Evolutionary conservation across 1,140 invertebrate genomes (phyloP).

Genomic region (Scaptodrosophila lebanonensis): DNA sequence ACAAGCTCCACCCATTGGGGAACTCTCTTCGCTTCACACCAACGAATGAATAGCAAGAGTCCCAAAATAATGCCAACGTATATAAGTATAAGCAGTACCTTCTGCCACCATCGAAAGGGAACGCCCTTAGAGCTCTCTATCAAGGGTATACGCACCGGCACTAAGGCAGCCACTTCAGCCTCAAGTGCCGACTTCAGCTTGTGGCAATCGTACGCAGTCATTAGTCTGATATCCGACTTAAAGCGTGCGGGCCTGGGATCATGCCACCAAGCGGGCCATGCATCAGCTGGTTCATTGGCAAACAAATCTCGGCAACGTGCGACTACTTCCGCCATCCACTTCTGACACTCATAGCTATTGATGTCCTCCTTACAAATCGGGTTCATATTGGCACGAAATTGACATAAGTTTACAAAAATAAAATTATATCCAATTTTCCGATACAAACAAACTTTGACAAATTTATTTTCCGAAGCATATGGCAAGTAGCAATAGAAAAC

Average conservation of each 20-base stretch:
- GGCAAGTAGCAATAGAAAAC: no score
- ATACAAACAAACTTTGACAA: no score
- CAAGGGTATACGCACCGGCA: conserved; percentile 12
- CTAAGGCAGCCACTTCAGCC: not conserved
- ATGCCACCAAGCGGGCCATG: conserved; percentile 22
- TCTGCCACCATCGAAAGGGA: no score
- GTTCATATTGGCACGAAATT: conserved; percentile 41
- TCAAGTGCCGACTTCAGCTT: conserved; percentile 35
- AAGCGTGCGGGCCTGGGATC: conserved; percentile 23
- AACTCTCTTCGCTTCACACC: no score
- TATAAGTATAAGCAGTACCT: no score
- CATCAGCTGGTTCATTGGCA: not conserved
- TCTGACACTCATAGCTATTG: conserved; percentile 31
- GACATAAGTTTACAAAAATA: no score
- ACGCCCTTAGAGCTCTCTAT: no score
- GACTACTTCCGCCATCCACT: conserved; percentile 43
- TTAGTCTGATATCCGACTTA: conserved; percentile 28
- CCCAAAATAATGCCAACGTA: no score
- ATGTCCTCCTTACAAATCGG: conserved; percentile 40
- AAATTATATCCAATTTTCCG: no score
- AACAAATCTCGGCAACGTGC: conserved; percentile 30
- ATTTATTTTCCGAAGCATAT: no score
- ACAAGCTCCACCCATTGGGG: no score
- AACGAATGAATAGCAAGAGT: no score
- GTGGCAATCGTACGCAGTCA: conserved; percentile 46